A percentile compares a stretch with the other conserved stretches of the same genome.
These are phyloP conservation scores for Branchinecta lindahli DNA, from an alignment of 1,140 invertebrate genomes.

Conservation along the genomic window DNA sequence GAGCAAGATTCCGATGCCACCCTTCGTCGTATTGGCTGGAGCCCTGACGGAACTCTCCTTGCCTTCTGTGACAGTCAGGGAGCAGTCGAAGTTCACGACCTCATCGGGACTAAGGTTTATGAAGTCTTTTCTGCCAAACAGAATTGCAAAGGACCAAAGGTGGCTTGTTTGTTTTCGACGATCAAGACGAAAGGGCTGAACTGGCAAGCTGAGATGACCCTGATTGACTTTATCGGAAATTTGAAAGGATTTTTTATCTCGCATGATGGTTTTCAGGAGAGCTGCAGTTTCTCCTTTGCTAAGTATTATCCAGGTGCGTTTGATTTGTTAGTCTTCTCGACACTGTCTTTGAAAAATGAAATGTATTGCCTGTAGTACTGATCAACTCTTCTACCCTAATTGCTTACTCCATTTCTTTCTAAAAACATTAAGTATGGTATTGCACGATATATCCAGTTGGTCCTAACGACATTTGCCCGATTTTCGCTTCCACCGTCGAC, in stretches of 20 bases:
- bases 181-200: not conserved
- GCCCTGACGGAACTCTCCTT: constrained; percentile 53
- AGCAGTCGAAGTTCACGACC: constrained; percentile 54
- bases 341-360: too few relatives aligned
- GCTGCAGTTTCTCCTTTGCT: constrained; percentile 21
- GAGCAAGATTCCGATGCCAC: constrained; percentile 32
- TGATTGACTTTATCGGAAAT: constrained; percentile 12
- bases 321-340: too few relatives aligned
- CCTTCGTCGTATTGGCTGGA: constrained; percentile 49
- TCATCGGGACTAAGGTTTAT: constrained; percentile 39
- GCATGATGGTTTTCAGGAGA: not conserved
- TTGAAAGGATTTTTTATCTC: constrained; percentile 12
- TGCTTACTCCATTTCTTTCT: constrained; percentile 26
- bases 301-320: constrained; percentile 12
- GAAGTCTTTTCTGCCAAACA: not conserved
- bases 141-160: constrained; percentile 7
- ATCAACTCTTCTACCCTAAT: not conserved
- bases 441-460: constrained; percentile 47
- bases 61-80: constrained; percentile 55
- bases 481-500: constrained; percentile 39
- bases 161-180: not conserved
- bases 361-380: not conserved
- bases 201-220: not conserved
- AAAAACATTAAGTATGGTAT: constrained; percentile 45
- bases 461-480: constrained; percentile 44